These are phyloP conservation scores for Arizona elegans DNA, from an alignment of 2,113 vertebrate genomes.

Conservation along the genomic window DNA sequence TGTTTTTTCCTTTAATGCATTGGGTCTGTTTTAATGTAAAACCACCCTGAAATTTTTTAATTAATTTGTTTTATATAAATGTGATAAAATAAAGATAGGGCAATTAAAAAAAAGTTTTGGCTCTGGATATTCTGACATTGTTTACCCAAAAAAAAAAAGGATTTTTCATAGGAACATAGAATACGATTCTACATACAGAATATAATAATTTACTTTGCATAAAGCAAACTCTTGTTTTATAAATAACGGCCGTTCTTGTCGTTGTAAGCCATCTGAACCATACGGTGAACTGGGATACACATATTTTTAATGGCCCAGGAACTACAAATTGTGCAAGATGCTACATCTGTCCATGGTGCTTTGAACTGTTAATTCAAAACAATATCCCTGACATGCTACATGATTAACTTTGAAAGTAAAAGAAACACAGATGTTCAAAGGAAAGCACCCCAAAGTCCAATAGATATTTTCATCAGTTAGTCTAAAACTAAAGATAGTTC, in stretches of 20 bases:
- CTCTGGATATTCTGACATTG: neutral
- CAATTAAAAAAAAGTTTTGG: neutral
- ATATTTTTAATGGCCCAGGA: neutral
- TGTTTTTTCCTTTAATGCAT: neutral
- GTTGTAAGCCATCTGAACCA: neutral
- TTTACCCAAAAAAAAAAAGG: neutral
- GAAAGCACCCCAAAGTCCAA: neutral
- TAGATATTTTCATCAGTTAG: neutral
- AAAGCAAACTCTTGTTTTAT: neutral
- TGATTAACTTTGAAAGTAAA: neutral
- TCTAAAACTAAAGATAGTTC: neutral
- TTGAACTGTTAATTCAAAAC: neutral
- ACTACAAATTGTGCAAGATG: neutral
- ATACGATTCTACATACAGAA: neutral
- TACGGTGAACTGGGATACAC: neutral
- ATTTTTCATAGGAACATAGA: neutral
- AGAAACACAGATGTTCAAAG: neutral
- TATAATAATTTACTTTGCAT: neutral
- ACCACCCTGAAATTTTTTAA: neutral
- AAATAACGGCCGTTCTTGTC: neutral
- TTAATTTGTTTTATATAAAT: neutral
- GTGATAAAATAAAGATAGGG: neutral
- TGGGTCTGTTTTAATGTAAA: neutral
- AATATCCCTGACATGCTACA: neutral
- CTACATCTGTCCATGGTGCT: neutral